phyloP scores from a whole-genome alignment of 2,797 vertebrate species.

The Masticophis lateralis region DNA sequence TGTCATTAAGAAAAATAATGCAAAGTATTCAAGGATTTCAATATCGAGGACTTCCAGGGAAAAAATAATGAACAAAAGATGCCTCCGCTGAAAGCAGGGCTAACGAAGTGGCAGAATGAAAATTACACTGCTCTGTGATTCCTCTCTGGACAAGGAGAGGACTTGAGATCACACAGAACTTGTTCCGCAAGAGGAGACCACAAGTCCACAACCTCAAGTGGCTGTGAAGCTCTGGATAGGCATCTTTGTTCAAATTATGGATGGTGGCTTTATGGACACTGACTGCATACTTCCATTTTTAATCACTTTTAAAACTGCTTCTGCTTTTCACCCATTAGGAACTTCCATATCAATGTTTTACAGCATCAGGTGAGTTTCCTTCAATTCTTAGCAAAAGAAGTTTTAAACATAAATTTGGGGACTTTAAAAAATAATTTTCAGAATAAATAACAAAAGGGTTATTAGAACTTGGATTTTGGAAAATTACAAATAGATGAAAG shows the following conservation, averaged over 20 bases:
- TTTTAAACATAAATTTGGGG: background rate
- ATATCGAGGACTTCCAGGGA: background rate
- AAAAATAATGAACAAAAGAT: background rate
- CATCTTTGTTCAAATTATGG: background rate
- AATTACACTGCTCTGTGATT: background rate
- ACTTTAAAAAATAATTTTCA: background rate
- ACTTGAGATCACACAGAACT: background rate
- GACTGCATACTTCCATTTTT: background rate
- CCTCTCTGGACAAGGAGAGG: background rate
- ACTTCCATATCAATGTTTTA: background rate
- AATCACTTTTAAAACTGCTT: background rate
- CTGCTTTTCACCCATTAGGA: background rate
- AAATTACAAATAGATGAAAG: background rate
- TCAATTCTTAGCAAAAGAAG: background rate
- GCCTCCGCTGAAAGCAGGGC: background rate
- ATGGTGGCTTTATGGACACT: background rate
- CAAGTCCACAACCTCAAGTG: background rate
- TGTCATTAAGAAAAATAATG: constrained; percentile 10
- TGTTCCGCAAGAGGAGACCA: background rate
- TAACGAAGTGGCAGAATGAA: background rate
- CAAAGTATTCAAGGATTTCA: constrained; percentile 22
- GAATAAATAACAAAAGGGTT: background rate
- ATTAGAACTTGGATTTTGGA: background rate
- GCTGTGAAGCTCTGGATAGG: background rate
- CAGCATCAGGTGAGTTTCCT: background rate